Evolutionary conservation across 2,113 vertebrate genomes (phyloP), one percentile per base, ranked within the genome.

Genomic region (Aspiorhynchus laticeps): DNA sequence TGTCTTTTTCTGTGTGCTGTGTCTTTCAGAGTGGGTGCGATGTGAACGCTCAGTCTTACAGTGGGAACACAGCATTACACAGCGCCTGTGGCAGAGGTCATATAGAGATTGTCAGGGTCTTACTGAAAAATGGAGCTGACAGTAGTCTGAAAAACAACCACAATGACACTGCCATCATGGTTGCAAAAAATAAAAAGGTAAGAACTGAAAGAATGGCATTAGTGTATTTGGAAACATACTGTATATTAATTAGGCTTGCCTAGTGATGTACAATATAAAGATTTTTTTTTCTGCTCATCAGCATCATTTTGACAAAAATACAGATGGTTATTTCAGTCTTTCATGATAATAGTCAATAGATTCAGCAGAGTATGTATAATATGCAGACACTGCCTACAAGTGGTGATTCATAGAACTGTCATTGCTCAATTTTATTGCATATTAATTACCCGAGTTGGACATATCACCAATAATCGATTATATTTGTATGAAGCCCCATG

Each of bases 141-240:
- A 95, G 95, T 74, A 95, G 96, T 88, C 91, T 98, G 83, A 98
- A 98, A 93, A 98, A 97, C 92, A 96, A 96, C 65, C 97, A 98
- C 91, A 98, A 98, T 0, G 97, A 98, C 93, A 98, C 97, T 0
- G 95, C 97, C 0, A 93, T 97, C 76, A 97, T 96, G 94, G 96
- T 98, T 92, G 96, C 97, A 46, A 97, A 95, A 85, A 96, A 97
- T 92, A 96, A 96, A 88, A 94, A 94, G 93, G 97, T 97, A 85
- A 93, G 92, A 71, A 75, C 24, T 76, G 0, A 69, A 36, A 19
- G 21, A 6, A 3, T 11, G 6, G 3, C 19, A 59, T n/a, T n/a
- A 83, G 21, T 43, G 48, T 19, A 15, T 74, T 74, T 26, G 38
- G 9, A 43, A 43, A 74, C 21, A n/a, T 24, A 12, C 21, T 14